Base-by-base conservation (phyloP, 2,888 invertebrate species). In the Cremastinae sp. region DNA sequence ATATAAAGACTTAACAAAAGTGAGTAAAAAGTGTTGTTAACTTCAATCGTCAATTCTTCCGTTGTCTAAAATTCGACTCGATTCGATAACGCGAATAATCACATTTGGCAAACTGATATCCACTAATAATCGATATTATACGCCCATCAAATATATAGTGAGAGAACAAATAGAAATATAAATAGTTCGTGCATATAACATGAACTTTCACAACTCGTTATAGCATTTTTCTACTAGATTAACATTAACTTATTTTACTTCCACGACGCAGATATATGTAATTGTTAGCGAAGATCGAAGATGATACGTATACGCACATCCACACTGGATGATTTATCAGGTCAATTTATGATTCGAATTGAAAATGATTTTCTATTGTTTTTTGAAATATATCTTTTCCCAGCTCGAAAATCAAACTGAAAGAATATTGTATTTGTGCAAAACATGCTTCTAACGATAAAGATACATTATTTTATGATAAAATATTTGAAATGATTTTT, bases 181-280 rank as follows among this genome's bases (percentile, higher is more conserved):
- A 56, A 61, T 75, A 61, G 41, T 70, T 64, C 28, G 16, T 37
- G 20, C 41, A 35, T 73, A 76, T 16, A 72, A 20, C 22, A 62
- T 53, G 12, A 58, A 69, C 64, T 66, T 76, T 58, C 62, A 72
- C 49, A 16, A 43, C 18, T 68, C 62, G 43, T 62, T 68, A 68
- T 68, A 68, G 68, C n/a, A 49, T 58, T 68, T 72, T 76, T 76
- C 35, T 76, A 73, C 51, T 76, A 76, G 72, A 69, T 68, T 68
- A 76, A 69, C 73, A 76, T 73, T 76, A 65, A 76, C 64, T 76
- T 76, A 76, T 76, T 76, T 73, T 58, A 76, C 47, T 69, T 73
- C 65, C 69, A 53, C 62, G 28, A 53, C n/a, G 53, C 58, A 61
- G 68, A 59, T 69, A 43, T 64, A 64, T 56, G 37, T 72, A 49